Conservation (phyloP, 2,113 vertebrate genomes). For the Panthera leo region DNA sequence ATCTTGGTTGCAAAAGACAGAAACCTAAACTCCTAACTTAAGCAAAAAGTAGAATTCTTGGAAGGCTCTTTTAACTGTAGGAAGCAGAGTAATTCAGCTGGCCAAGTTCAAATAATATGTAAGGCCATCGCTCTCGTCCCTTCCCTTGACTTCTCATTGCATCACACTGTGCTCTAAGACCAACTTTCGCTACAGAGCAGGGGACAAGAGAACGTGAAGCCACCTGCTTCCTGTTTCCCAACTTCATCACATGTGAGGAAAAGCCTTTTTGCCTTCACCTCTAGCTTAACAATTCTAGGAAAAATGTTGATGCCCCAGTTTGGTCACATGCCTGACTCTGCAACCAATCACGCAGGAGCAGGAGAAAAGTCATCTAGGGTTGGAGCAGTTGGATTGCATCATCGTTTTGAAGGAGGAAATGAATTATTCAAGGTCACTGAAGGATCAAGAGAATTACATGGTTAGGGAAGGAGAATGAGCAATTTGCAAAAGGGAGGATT, state of each 20-base stretch:
- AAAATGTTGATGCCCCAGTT: neutral
- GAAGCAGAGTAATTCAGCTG: neutral
- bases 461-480: neutral
- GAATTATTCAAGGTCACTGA: neutral
- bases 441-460: neutral
- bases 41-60: neutral
- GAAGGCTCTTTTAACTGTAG: neutral
- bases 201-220: constrained; percentile 22
- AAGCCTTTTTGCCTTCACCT: neutral
- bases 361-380: neutral
- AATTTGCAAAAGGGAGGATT: neutral
- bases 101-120: neutral
- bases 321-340: constrained; percentile 2
- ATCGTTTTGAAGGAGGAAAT: neutral
- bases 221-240: constrained; percentile 66
- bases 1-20: neutral
- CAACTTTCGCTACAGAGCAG: neutral
- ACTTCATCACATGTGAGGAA: constrained; percentile 36
- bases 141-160: neutral
- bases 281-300: constrained; percentile 56
- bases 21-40: neutral
- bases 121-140: neutral
- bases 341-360: neutral
- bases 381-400: neutral
- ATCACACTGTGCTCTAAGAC: neutral